Evolutionary conservation across 2,888 invertebrate genomes (phyloP).

Genomic region (Caenorhabditis sulstoni): DNA sequence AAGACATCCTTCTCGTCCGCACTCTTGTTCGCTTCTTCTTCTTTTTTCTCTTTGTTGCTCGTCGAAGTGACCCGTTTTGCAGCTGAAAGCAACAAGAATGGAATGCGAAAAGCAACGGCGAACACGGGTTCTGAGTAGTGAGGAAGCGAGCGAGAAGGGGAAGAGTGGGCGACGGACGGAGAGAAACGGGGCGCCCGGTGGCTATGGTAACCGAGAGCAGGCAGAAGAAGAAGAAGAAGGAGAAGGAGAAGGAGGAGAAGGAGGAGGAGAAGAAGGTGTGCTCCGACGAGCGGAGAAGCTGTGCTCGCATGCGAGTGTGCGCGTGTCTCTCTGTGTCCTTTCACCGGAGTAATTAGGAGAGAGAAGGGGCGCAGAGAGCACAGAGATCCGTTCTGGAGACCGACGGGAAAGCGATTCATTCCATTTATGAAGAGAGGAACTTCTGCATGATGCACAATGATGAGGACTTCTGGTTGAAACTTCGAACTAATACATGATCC

Average conservation of each 20-base stretch:
- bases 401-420: not conserved
- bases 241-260: not conserved
- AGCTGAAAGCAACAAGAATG: slow-evolving; percentile 16
- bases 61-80: slow-evolving; percentile 21
- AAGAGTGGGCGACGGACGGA: not conserved
- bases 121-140: slow-evolving; percentile 11
- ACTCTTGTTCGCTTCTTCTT: not conserved
- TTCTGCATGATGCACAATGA: too few relatives aligned
- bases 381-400: too few relatives aligned
- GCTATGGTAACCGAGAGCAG: slow-evolving; percentile 29
- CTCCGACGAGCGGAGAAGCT: too few relatives aligned
- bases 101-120: slow-evolving; percentile 3
- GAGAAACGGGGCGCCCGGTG: slow-evolving; percentile 20
- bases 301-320: too few relatives aligned
- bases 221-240: not conserved
- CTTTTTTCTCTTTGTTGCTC: not conserved
- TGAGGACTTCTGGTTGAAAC: too few relatives aligned
- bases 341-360: slow-evolving; percentile 14
- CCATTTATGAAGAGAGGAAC: too few relatives aligned
- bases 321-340: slow-evolving; percentile 22
- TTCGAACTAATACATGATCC: too few relatives aligned
- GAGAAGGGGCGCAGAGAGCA: slow-evolving; percentile 24
- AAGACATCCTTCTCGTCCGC: slow-evolving; percentile 13
- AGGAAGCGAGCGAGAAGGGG: slow-evolving; percentile 13
- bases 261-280: too few relatives aligned